phyloP scores from a whole-genome alignment of 2,797 vertebrate species.

The Characodon lateralis region DNA sequence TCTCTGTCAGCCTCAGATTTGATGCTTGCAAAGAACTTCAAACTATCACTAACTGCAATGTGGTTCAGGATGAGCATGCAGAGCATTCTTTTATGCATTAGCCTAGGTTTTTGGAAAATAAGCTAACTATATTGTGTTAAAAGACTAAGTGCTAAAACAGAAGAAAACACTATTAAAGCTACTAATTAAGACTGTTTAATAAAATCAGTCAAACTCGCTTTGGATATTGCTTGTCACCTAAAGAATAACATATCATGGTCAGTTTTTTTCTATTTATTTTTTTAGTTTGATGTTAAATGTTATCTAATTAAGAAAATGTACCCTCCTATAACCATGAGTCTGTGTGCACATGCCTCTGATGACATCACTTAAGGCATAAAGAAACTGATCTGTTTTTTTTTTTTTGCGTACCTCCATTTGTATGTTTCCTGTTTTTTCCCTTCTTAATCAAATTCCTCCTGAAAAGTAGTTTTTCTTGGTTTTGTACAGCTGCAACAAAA shows the following conservation, averaged over 20 bases:
- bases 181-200: too few relatives aligned
- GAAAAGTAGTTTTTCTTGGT: neutral
- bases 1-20: slow-evolving; percentile 68
- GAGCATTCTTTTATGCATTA: slow-evolving; percentile 44
- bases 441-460: neutral
- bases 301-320: neutral
- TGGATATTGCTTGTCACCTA: too few relatives aligned
- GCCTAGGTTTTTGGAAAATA: slow-evolving; percentile 16
- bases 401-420: too few relatives aligned
- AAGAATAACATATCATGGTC: neutral
- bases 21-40: slow-evolving; percentile 50
- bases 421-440: neutral
- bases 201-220: too few relatives aligned
- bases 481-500: neutral
- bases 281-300: neutral
- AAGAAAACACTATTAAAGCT: neutral
- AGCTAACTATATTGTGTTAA: neutral
- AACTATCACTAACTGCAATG: slow-evolving; percentile 48
- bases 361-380: neutral
- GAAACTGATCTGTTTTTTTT: neutral
- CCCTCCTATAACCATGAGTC: neutral
- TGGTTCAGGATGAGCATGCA: slow-evolving; percentile 46
- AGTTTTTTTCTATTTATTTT: neutral
- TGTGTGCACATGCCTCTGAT: neutral
- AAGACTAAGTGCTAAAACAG: neutral